Evolutionary conservation across 2,113 vertebrate genomes (phyloP).

Genomic region (Willisornis vidua): DNA sequence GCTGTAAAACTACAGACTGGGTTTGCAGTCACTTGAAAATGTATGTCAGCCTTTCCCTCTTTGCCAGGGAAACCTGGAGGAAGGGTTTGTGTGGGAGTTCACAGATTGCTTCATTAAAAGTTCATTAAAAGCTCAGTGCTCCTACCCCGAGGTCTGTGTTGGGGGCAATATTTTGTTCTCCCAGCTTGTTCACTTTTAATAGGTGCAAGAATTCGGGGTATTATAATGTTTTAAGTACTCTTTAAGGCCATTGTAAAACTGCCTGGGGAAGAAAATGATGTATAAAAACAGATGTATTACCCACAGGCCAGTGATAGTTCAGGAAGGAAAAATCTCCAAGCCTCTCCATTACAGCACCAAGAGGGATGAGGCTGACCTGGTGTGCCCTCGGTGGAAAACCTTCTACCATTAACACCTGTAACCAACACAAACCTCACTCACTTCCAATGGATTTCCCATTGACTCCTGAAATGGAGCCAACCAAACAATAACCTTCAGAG

Average conservation of each 20-base stretch:
- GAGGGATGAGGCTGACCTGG: not conserved
- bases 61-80: not conserved
- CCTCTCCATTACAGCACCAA: not conserved
- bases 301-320: not conserved
- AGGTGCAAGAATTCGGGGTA: accelerated
- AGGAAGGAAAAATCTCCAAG: not conserved
- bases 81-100: not conserved
- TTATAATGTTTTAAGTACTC: not conserved
- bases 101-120: not conserved
- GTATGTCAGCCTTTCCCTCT: accelerated
- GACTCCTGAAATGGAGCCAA: not conserved
- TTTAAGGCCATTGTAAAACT: not conserved
- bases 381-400: not conserved
- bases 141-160: not conserved
- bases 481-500: not conserved
- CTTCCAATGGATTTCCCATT: not conserved
- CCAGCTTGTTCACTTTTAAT: not conserved
- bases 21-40: not conserved
- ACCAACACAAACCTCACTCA: not conserved
- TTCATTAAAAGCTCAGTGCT: not conserved
- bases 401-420: not conserved
- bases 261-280: not conserved
- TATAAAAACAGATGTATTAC: not conserved
- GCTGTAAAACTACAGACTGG: not conserved
- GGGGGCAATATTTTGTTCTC: not conserved